These are phyloP conservation scores for Propithecus coquereli DNA, from an alignment of 2,113 vertebrate species.

Conservation along the genomic window DNA sequence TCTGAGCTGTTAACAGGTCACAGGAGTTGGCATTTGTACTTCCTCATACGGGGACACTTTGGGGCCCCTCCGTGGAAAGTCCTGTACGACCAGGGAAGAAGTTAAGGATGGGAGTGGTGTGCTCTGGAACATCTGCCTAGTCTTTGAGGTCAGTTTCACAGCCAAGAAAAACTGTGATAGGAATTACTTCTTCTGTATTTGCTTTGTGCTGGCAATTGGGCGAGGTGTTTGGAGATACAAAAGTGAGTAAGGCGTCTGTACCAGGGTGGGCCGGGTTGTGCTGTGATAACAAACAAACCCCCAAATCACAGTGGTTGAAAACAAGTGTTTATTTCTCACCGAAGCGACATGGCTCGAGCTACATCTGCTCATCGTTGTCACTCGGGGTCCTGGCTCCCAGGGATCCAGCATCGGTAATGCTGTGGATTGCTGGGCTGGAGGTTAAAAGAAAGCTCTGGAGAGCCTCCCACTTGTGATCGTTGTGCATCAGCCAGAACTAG, in stretches of 20 bases:
- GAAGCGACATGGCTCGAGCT: background rate
- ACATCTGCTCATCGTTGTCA: background rate
- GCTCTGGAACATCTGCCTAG: background rate
- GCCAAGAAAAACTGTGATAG: background rate
- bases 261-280: background rate
- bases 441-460: background rate
- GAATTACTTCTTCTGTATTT: background rate
- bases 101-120: background rate
- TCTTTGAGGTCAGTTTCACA: constrained; percentile 7
- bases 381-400: background rate
- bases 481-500: background rate
- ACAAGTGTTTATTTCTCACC: background rate
- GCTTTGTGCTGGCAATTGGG: background rate
- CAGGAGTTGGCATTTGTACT: background rate
- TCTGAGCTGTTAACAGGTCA: background rate
- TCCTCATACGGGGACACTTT: background rate
- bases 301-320: background rate
- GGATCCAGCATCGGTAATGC: background rate
- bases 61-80: background rate
- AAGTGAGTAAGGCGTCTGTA: background rate
- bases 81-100: background rate
- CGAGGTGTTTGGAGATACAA: background rate
- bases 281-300: background rate
- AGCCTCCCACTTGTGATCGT: background rate
- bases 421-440: background rate